Conservation (phyloP, 2,888 invertebrate species). For the Pasiphila rectangulata region DNA sequence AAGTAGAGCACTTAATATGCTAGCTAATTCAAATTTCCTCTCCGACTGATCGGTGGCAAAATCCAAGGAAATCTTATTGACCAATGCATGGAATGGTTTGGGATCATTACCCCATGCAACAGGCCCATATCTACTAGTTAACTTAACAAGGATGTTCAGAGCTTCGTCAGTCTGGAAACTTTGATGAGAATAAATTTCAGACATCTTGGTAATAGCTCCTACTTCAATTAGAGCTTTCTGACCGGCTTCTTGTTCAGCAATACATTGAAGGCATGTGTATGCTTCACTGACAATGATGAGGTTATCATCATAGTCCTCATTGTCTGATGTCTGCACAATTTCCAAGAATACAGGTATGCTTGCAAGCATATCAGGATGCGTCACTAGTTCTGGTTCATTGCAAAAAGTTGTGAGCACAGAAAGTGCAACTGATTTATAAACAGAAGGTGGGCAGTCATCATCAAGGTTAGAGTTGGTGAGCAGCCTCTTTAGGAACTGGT, state of each 20-base stretch:
- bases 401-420: constrained; percentile 94
- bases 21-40: constrained; percentile 93
- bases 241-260: constrained; percentile 89
- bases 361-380: constrained; percentile 90
- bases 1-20: constrained; percentile 87
- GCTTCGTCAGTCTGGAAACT: constrained; percentile 95
- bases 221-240: constrained; percentile 89
- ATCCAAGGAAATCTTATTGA: constrained; percentile 91
- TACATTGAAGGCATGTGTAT: constrained; percentile 90
- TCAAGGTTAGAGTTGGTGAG: constrained; percentile 88
- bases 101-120: constrained; percentile 89
- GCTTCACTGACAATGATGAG: constrained; percentile 93
- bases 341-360: constrained; percentile 91
- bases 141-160: constrained; percentile 87
- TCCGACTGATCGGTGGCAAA: constrained; percentile 94
- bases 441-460: constrained; percentile 92
- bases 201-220: constrained; percentile 90
- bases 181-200: constrained; percentile 92
- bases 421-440: constrained; percentile 94
- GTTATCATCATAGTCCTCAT: constrained; percentile 91
- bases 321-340: constrained; percentile 91
- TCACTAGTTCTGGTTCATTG: constrained; percentile 88
- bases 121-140: constrained; percentile 87
- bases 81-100: constrained; percentile 88
- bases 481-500: constrained; percentile 90